Base-by-base conservation (phyloP, 2,113 vertebrate species). In the Cryptotis parvus region DNA sequence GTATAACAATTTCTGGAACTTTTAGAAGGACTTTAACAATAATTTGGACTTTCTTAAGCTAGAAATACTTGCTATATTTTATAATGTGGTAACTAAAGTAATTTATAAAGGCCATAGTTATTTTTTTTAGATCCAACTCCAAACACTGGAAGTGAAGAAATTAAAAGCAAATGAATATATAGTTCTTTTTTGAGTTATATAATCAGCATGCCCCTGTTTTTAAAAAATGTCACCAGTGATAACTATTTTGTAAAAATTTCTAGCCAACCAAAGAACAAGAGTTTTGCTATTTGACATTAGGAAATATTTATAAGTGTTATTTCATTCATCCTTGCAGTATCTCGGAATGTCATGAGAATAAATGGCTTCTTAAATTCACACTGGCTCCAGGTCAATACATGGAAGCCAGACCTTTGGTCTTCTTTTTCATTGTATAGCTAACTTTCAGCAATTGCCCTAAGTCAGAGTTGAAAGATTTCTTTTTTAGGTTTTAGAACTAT, bases 91-190 rank as follows among this genome's bases (percentile, higher is more conserved):
- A 49, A 82, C 27, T 63, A 37, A 58, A 74, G 15, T 43, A n/a
- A 91, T 72, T 11, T 18, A 35, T 72, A 90, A 55, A 77, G 66
- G 14, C 31, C 45, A 91, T 18, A 63, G 74, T 85, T 84, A n/a
- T n/a, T 81, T 2, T 37, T 43, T 63, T 92, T 76, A 61, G 14
- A 16, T 70, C 80, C 22, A 78, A 76, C 31, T 90, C 85, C 82
- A 82, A 94, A 73, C 26, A 63, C n/a, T 72, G 45, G n/a, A 94
- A 80, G 92, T 55, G 74, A 83, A 26, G 91, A 39, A 45, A 33
- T 82, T 83, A 72, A 65, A 65, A 43, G 31, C 29, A 24, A 41
- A n/a, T 72, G 29, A 22, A 11, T 49, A 29, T 9, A 29, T n/a
- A 87, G 27, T 3, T 16, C 20, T 73, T 90, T 63, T 41, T 37